A percentile compares a stretch with the other conserved stretches of the same genome.
These are phyloP conservation scores for Agonopterix alstromeriana DNA, from an alignment of 2,888 invertebrate species.

Conservation along the genomic window DNA sequence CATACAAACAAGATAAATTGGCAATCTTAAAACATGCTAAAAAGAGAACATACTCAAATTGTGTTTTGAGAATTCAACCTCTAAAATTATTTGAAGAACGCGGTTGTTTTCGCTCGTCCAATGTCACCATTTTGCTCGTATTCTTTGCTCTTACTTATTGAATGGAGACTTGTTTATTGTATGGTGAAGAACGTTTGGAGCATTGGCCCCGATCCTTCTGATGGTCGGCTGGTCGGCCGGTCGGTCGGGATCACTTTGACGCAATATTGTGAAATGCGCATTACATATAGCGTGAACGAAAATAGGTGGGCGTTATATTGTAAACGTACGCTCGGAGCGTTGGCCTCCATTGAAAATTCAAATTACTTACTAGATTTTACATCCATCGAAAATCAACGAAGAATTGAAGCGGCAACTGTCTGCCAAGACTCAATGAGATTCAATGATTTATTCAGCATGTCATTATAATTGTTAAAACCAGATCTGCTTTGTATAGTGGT, in stretches of 20 bases:
- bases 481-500: too few relatives aligned
- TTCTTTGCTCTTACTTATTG: slow-evolving; percentile 14
- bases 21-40: too few relatives aligned
- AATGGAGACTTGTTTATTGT: slow-evolving; percentile 4
- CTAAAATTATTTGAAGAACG: slow-evolving; percentile 17
- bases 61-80: slow-evolving; percentile 19
- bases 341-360: slow-evolving; percentile 44
- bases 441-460: too few relatives aligned
- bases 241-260: slow-evolving; percentile 30
- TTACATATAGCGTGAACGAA: slow-evolving; percentile 50
- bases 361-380: slow-evolving; percentile 13
- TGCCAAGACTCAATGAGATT: too few relatives aligned
- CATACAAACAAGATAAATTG: too few relatives aligned
- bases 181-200: not conserved
- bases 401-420: too few relatives aligned
- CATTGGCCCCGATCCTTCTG: not conserved
- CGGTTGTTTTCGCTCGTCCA: slow-evolving; percentile 29
- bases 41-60: too few relatives aligned
- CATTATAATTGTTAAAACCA: too few relatives aligned
- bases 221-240: slow-evolving; percentile 2
- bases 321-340: slow-evolving; percentile 46
- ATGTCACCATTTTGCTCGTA: slow-evolving; percentile 32
- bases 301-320: slow-evolving; percentile 61
- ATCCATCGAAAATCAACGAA: not conserved
- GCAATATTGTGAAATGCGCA: slow-evolving; percentile 42